Evolutionary conservation across 2,797 vertebrate genomes (phyloP), one percentile per base, ranked within the genome.

Genomic region (Anguilla anguilla): DNA sequence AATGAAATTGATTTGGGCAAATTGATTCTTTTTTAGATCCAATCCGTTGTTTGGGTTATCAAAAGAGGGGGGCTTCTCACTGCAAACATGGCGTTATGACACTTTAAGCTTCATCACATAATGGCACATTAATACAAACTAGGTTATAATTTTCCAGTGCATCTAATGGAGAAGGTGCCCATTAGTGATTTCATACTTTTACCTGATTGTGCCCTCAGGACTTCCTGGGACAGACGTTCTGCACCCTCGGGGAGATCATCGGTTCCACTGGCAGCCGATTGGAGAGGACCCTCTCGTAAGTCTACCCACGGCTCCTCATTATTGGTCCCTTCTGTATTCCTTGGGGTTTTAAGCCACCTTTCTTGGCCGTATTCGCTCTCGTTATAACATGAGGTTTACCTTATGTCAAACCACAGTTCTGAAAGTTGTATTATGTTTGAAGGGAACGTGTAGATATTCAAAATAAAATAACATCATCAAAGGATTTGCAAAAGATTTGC

Each of bases 191-290:
- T 49, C 22, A 22, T 46, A 55, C 9, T 84, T 31, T 53, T 3
- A 15, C 72, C 13, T 59, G 49, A 28, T 64, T 67, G 25, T 87
- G 64, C 85, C 59, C 93, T 61, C 90, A 98, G 97, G 97, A 97
- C 93, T 98, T 98, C 93, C 94, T 98, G 91, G 97, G 97, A 87
- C 97, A 98, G 93, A 96, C 95, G 0, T 98, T 97, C n/a, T 97
- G 97, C 91, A 97, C 97, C 0, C 90, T 98, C 85, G 97, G 97
- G 46, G 97, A 98, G 89, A 96, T 98, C 91, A 97, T 98, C 0
- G 97, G 97, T 84, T 97, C 97, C 53, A 93, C 96, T 15, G 96
- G 97, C 31, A 96, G 97, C 92, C 95, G 97, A 1, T 92, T 98
- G 91, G 97, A 98, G 89, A 95, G 95, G 93, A 89, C 94, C 0